Conservation (phyloP, 1,140 invertebrate species). For the Ceratosolen fusciceps region DNA sequence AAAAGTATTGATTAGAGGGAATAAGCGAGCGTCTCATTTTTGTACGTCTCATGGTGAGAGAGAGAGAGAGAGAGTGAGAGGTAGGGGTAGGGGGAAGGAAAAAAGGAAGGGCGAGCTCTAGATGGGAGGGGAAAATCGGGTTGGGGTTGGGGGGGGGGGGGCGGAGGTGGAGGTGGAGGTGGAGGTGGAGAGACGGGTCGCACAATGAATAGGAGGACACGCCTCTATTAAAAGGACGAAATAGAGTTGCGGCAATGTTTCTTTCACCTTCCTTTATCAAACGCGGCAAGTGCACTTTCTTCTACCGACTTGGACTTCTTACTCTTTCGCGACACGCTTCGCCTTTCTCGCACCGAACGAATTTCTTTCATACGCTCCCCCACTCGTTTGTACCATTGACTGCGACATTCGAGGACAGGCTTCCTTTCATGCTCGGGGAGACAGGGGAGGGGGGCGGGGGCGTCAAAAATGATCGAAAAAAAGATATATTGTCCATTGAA, state of each 20-base stretch:
- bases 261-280: slow-evolving; percentile 1
- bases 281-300: no score
- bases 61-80: no score
- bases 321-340: background rate
- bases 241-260: background rate
- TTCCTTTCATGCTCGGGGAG: background rate
- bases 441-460: no score
- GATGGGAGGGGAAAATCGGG: no score
- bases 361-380: background rate
- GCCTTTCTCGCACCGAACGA: background rate
- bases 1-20: no score
- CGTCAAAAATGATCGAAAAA: background rate
- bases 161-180: no score
- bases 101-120: no score
- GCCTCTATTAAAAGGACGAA: background rate
- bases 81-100: no score
- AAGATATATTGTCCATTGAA: background rate
- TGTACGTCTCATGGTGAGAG: no score
- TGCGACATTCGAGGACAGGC: background rate
- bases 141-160: no score
- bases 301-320: no score
- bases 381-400: background rate
- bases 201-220: slow-evolving; percentile 16
- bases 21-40: no score
- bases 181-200: background rate